Conservation (phyloP, 2,888 invertebrate species). For the Bombyx huttoni region DNA sequence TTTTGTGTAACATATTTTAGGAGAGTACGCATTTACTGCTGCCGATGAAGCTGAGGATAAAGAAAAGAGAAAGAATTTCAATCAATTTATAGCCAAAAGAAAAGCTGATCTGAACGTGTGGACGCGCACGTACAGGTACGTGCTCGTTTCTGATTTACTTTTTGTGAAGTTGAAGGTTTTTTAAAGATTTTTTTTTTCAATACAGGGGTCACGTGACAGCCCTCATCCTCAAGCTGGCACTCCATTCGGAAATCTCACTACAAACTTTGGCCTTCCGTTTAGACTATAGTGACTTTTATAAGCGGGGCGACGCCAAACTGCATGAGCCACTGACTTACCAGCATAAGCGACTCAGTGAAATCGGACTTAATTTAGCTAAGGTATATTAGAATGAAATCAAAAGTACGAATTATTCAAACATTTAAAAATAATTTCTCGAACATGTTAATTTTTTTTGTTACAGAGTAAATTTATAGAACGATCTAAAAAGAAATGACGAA, state of each 20-base stretch:
- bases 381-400: conserved; percentile 6
- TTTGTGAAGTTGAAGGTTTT: neutral
- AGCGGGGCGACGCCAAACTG: conserved; percentile 83
- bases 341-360: conserved; percentile 74
- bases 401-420: neutral
- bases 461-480: conserved; percentile 39
- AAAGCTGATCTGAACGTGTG: conserved; percentile 78
- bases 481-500: conserved; percentile 50
- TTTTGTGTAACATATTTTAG: conserved; percentile 13
- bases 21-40: conserved; percentile 72
- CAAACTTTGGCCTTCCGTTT: conserved; percentile 92
- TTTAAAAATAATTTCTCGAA: neutral
- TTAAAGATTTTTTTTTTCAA: neutral
- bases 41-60: conserved; percentile 73
- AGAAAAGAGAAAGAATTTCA: conserved; percentile 75
- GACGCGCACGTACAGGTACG: conserved; percentile 80
- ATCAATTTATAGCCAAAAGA: conserved; percentile 73
- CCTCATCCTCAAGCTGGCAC: conserved; percentile 86
- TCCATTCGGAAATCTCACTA: conserved; percentile 87
- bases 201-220: conserved; percentile 86
- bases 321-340: conserved; percentile 78
- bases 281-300: conserved; percentile 96
- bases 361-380: conserved; percentile 52
- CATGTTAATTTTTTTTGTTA: conserved; percentile 14
- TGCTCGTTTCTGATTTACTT: neutral